Evolutionary conservation across 2,113 vertebrate genomes (phyloP), one percentile per base, ranked within the genome.

Genomic region (Chinchilla lanigera): DNA sequence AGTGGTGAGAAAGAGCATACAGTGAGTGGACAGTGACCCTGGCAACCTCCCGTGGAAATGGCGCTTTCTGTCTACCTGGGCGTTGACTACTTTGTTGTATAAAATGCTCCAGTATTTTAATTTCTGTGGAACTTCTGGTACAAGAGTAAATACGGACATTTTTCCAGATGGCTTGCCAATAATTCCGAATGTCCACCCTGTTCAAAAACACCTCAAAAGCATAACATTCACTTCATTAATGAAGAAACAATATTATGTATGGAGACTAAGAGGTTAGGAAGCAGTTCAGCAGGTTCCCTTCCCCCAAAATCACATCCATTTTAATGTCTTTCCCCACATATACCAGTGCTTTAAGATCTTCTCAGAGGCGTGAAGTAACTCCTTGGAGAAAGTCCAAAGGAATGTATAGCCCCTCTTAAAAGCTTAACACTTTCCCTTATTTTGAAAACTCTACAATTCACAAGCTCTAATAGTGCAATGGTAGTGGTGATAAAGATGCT

Each of bases 371-470:
- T 61, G n/a, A 82, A 83, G 56, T 30, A 58, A 61, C 9, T 35
- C 78, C 80, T 86, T 78, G 90, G 54, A 86, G 69, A 97, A 97
- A 88, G 33, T 82, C 41, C 14, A 80, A 0, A 52, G 71, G 63
- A 93, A 93, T 77, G 63, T 12, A 77, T 10, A 61, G 86, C 22
- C 90, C 16, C 44, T 63, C 44, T 58, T 47, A 22, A 89, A 96
- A 88, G 56, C 24, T 47, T 84, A 58, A 54, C 44, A 41, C 60
- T 73, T 90, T 16, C 58, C 52, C 90, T 30, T 87, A 95, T 82
- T 93, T 97, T 95, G 92, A 78, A 98, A 97, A 63, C 24, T 85
- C 96, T 81, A 86, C 77, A 92, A 97, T 58, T 10, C 94, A 92
- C 14, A 84, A 35, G 61, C 33, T 78, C 4, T 0, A 63, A 71